phyloP scores from a whole-genome alignment of 1,140 invertebrate genomes.

The Drosophila nannoptera region DNA sequence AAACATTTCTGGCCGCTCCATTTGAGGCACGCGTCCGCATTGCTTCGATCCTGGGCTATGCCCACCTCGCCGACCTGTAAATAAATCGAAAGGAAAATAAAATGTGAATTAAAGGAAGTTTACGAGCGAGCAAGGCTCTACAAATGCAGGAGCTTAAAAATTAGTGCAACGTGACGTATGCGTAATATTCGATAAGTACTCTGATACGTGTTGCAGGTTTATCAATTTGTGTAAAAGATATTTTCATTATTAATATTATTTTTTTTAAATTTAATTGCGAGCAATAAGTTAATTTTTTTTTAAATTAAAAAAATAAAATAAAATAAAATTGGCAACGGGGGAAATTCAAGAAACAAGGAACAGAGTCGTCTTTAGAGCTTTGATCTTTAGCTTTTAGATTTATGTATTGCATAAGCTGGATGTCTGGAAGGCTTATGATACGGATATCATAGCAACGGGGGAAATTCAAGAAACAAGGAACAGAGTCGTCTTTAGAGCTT shows the following conservation, averaged over 20 bases:
- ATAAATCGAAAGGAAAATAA: neutral
- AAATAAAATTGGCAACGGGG: neutral
- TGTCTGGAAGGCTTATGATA: too few species aligned
- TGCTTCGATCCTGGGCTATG: slow-evolving; percentile 60
- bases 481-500: too few species aligned
- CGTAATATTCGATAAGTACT: neutral
- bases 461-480: too few species aligned
- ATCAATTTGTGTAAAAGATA: neutral
- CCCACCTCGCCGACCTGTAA: slow-evolving; percentile 71
- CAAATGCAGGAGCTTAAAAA: neutral
- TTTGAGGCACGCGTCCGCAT: slow-evolving; percentile 67
- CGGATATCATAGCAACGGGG: too few species aligned
- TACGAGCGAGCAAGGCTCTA: neutral
- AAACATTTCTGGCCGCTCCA: slow-evolving; percentile 75
- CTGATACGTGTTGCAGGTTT: neutral
- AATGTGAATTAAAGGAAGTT: neutral
- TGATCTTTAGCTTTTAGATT: too few species aligned
- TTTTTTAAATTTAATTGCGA: neutral
- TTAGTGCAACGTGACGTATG: slow-evolving; percentile 3
- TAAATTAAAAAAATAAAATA: neutral
- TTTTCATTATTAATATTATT: neutral
- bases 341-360: too few species aligned
- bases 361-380: too few species aligned
- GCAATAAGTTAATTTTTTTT: neutral
- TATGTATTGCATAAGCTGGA: neutral